Evolutionary conservation across 2,113 vertebrate species (phyloP).

Genomic region (Callocephalon fimbriatum): DNA sequence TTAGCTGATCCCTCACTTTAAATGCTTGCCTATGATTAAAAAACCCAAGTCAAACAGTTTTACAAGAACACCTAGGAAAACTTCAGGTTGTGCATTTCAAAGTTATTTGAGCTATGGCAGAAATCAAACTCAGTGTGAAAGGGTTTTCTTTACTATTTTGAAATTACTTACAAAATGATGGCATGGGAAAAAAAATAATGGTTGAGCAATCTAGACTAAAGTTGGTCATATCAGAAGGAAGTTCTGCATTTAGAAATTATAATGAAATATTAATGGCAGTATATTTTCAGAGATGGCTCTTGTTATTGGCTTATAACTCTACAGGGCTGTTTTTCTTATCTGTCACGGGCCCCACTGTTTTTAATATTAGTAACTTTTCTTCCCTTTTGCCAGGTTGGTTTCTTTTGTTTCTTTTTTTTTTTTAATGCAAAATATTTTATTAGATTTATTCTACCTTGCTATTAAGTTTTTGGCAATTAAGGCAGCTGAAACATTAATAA

Average conservation of each 20-base stretch:
- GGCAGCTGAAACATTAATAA: not conserved
- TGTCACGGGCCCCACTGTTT: not conserved
- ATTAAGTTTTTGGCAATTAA: not conserved
- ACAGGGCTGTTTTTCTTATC: not conserved
- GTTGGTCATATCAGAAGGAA: not conserved
- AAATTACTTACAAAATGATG: not conserved
- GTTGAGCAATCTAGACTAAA: fast-evolving
- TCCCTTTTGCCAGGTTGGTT: fast-evolving
- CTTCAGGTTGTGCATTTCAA: not conserved
- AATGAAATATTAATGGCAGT: not conserved
- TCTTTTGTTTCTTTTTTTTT: too few relatives aligned
- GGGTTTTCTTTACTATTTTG: not conserved
- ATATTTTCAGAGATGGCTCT: not conserved
- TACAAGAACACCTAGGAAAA: not conserved
- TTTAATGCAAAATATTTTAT: not conserved
- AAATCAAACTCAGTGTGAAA: not conserved
- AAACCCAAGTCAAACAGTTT: not conserved
- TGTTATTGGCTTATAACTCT: not conserved
- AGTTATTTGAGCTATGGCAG: not conserved
- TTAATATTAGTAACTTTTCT: not conserved
- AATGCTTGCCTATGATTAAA: not conserved
- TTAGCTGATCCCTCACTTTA: not conserved
- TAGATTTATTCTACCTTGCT: not conserved
- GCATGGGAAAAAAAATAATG: not conserved
- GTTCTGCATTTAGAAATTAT: not conserved